These are phyloP conservation scores for Erpetoichthys calabaricus DNA, from an alignment of 2,797 vertebrate species.

Conservation along the genomic window DNA sequence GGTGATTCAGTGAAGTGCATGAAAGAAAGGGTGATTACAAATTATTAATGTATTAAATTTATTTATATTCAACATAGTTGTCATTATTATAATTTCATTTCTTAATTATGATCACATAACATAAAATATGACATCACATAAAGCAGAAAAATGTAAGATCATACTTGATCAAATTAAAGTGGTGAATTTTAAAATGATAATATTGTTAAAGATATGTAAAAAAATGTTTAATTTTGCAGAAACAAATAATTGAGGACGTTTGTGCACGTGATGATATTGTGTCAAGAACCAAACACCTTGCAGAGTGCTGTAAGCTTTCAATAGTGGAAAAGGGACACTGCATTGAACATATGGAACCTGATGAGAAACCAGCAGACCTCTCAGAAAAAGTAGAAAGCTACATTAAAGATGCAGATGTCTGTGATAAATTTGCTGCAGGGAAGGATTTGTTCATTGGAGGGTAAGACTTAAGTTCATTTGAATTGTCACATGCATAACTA, in stretches of 20 bases:
- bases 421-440: neutral
- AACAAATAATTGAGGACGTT: slow-evolving; percentile 1
- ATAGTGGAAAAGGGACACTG: neutral
- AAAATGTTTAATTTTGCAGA: slow-evolving; percentile 1
- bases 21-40: slow-evolving; percentile 2
- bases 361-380: slow-evolving; percentile 5
- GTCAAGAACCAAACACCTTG: neutral
- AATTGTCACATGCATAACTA: too few species aligned
- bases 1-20: slow-evolving; percentile 11
- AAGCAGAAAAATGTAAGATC: too few species aligned
- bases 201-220: too few species aligned
- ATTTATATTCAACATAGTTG: too few species aligned
- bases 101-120: too few species aligned
- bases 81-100: too few species aligned
- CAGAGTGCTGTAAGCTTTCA: slow-evolving; percentile 6
- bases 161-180: too few species aligned
- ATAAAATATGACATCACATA: too few species aligned
- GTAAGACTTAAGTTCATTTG: neutral
- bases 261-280: slow-evolving; percentile 1
- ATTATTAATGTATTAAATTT: too few species aligned
- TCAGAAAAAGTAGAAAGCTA: slow-evolving; percentile 2
- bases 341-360: slow-evolving; percentile 4
- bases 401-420: slow-evolving; percentile 1
- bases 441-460: neutral
- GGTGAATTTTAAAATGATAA: too few species aligned